Evolutionary conservation across 2,797 vertebrate species (phyloP).

Genomic region (Lindbergichthys nudifrons): DNA sequence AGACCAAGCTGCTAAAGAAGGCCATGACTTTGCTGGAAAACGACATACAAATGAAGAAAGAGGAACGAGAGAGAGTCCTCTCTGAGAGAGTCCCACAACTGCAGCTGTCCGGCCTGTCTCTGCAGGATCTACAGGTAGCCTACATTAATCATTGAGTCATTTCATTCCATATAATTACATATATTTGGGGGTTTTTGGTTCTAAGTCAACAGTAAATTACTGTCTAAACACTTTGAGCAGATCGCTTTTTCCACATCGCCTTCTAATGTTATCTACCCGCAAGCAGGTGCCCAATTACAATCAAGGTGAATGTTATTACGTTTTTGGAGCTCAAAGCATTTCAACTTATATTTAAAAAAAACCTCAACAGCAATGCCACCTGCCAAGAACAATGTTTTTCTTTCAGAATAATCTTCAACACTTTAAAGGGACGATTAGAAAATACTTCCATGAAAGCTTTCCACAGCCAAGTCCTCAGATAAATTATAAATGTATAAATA

Average conservation of each 20-base stretch:
- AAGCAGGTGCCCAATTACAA: slow-evolving; percentile 8
- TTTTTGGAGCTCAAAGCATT: background rate
- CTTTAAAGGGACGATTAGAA: slow-evolving; percentile 4
- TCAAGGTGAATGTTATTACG: background rate
- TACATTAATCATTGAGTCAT: slow-evolving; percentile 9
- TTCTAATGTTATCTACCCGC: background rate
- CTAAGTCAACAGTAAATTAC: background rate
- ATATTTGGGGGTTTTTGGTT: too few species aligned
- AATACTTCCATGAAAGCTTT: slow-evolving; percentile 7
- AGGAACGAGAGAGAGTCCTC: slow-evolving; percentile 75
- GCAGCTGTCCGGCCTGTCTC: slow-evolving; percentile 71
- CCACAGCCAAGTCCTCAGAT: background rate
- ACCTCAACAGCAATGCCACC: slow-evolving; percentile 3
- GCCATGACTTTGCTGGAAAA: slow-evolving; percentile 78
- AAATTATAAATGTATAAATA: background rate
- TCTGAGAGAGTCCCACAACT: slow-evolving; percentile 76
- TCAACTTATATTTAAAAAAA: background rate
- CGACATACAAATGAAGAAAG: slow-evolving; percentile 72
- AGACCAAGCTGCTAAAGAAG: slow-evolving; percentile 85
- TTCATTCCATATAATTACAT: background rate
- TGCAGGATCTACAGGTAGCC: slow-evolving; percentile 78
- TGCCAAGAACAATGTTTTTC: background rate
- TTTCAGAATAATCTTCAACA: background rate
- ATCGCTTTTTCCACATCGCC: background rate
- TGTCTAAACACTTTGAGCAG: slow-evolving; percentile 2